Base-by-base conservation (phyloP, 1,140 invertebrate genomes). In the Drosophila saltans region DNA sequence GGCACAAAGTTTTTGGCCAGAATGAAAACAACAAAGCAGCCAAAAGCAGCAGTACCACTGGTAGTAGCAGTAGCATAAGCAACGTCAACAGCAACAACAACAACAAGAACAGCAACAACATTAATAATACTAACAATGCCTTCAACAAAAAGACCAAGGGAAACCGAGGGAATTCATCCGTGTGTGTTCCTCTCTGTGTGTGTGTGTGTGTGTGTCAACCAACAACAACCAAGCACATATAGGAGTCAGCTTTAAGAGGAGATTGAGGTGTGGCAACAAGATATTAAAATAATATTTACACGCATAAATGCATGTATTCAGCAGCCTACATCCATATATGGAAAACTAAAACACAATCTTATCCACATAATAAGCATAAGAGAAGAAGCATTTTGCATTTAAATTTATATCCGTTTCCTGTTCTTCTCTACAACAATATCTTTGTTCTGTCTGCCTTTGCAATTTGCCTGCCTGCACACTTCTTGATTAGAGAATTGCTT, bases 251-350 rank as follows among this genome's bases (percentile, higher is more conserved):
- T 56, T 60, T 65, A 56, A 21, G 21, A 4, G 26, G 10, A 41
- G 60, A 36, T 33, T 40, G 39, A 40, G 10, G 24, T 40, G 9
- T 48, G 4, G 28, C 30, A 30, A 33, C 69, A 61, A 80, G 83
- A 88, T 88, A 82, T 86, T 86, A 86, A 86, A 86, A 86, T 73
- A 86, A 86, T 86, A 86, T 86, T 86, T 86, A 70, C 66, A 48
- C 61, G 67, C 63, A 88, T 76, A 76, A 75, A 86, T 76, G 72
- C 67, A 82, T 82, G 72, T 55, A 57, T 26, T 26, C 45, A 52
- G 16, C 16, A 16, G 16, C 43, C 72, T 75, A 81, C 74, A 63
- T 72, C 57, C 55, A 41, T 52, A 55, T 30, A 30, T 41, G 8
- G 45, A 48, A 61, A 78, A 30, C 48, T 56, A 48, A 68, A 64